Base-by-base conservation (phyloP, 2,113 vertebrate species). In the Sisor rabdophorus region DNA sequence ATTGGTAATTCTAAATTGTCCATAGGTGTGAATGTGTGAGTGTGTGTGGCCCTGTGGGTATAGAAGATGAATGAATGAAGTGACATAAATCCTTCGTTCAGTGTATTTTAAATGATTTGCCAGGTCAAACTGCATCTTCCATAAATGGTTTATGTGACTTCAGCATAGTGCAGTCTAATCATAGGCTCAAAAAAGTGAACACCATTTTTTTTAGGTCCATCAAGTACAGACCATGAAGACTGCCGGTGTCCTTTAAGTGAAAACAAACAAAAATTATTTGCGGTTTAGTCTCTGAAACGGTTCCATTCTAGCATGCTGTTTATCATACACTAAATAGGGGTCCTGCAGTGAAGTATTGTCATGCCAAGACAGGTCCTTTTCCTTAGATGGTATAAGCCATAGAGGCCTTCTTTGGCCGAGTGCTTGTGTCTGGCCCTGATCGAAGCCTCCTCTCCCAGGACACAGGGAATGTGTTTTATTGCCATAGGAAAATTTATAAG, bases 321-420 rank as follows among this genome's bases (percentile, higher is more conserved):
- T 81, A 85, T 86, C 71, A 73, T 81, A 84, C 79, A 84, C 59
- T 86, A 82, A 84, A 77, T 83, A 87, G 87, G 81, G 67, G 4
- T 84, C 80, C 78, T 63, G 78, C 84, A 81, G 82, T 85, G 86
- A 36, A 71, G 56, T 24, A 67, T 22, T 80, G 7, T 73, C 80
- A 81, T 86, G 87, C 88, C 88, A 87, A 89, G 83, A 81, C 50
- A 52, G 83, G 68, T 79, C 85, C 67, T 80, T 84, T 87, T 88
- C 91, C 91, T 87, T 91, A 92, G 88, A 92, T 89, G 90, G 90
- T 88, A 83, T 82, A 83, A 86, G 72, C 81, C 79, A 85, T 87
- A 80, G 76, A 81, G 72, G 78, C 70, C 68, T 71, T 76, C 47
- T 60, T 68, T 56, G 75, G 44, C 60, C 59, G 50, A 83, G 77